Evolutionary conservation across 2,888 invertebrate genomes (phyloP), one percentile per base, ranked within the genome.

Genomic region (Mythimna ferrago): DNA sequence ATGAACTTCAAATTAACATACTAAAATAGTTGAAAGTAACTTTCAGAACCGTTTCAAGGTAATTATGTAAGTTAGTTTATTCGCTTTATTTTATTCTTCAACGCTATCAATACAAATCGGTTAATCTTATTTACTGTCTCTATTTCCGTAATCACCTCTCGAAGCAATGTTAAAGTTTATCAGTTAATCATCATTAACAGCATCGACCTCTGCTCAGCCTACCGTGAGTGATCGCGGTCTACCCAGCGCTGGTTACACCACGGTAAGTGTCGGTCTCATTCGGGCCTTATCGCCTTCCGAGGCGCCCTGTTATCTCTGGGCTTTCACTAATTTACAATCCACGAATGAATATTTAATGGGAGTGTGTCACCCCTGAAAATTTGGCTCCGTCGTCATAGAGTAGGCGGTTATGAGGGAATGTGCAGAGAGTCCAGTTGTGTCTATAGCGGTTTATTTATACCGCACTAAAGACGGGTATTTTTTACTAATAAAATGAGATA

Each of bases 271-370:
- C 85, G 83, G 84, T 83, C 84, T 86, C 84, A 76, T 87, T 86
- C 66, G 78, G 69, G 83, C 85, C 88, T 92, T 93, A 94, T 92
- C 89, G 86, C 87, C 88, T 88, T 87, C 85, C 76, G 85, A 85
- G 84, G 77, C 77, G 74, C 78, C 78, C 86, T 87, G 90, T 92
- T 92, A 92, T 94, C 92, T 92, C 88, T 76, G 88, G 86, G 79
- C 89, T 92, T 93, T 92, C 89, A 91, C 93, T 94, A 94, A 94
- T 95, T 95, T 92, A 94, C 93, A 93, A 93, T 92, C 93, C 92
- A 88, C 91, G 90, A 92, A 93, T 95, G 94, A 94, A 95, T 95
- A 94, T 94, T 95, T 94, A 93, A 94, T 93, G 85, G 84, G 80
- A 89, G 89, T 91, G 93, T 93, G 93, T 92, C 93, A 93, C 91